phyloP scores from a whole-genome alignment of 2,113 vertebrate species.

The Actenoides lindsayi region DNA sequence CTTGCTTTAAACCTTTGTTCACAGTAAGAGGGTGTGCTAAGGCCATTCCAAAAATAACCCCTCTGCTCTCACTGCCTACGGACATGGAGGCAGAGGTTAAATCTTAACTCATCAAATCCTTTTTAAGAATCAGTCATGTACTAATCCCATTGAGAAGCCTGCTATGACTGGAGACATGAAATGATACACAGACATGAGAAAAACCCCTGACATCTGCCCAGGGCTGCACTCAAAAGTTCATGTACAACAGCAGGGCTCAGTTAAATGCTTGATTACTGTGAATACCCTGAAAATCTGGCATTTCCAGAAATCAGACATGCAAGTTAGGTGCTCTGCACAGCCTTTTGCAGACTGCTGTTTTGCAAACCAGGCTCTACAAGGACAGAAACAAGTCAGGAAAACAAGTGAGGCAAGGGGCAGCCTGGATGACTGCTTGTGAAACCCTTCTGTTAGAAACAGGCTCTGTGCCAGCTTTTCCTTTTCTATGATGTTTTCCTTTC shows the following conservation, averaged over 20 bases:
- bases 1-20: neutral
- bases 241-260: neutral
- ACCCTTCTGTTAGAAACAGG: conserved; percentile 18
- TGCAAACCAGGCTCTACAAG: neutral
- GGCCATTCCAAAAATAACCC: neutral
- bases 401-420: conserved; percentile 25
- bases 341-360: conserved; percentile 11
- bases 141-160: neutral
- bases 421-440: conserved; percentile 35
- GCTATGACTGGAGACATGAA: neutral
- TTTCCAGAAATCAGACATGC: conserved; percentile 5
- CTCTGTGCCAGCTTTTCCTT: conserved; percentile 20
- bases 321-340: neutral
- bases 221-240: neutral
- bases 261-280: neutral
- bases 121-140: neutral
- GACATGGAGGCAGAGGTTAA: neutral
- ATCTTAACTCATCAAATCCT: neutral
- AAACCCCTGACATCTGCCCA: neutral
- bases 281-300: conserved; percentile 9
- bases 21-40: neutral
- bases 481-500: conserved; percentile 13
- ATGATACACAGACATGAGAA: neutral
- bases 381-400: conserved; percentile 37
- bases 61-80: neutral